Conservation (phyloP, 2,113 vertebrate species). For the Cichladusa arquata region DNA sequence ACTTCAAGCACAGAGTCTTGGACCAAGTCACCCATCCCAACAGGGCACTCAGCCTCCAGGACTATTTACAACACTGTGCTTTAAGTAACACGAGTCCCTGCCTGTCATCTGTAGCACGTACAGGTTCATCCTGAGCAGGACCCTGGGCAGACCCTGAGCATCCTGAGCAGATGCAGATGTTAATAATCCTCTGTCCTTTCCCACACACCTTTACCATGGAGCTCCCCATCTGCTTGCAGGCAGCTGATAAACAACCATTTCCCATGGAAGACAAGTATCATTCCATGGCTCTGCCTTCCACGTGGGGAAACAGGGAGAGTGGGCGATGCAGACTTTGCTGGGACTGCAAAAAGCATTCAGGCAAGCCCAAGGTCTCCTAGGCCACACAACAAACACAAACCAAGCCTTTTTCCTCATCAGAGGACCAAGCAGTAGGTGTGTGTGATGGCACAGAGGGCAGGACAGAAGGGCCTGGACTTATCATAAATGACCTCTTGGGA, state of each 20-base stretch:
- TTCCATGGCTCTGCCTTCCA: neutral
- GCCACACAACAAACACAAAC: neutral
- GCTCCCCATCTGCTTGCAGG: neutral
- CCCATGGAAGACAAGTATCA: neutral
- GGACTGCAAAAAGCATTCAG: neutral
- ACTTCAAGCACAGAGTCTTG: neutral
- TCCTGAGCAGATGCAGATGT: neutral
- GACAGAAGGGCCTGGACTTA: neutral
- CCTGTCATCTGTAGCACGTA: neutral
- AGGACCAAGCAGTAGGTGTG: neutral
- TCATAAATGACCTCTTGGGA: neutral
- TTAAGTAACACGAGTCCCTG: neutral
- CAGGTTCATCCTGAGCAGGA: neutral
- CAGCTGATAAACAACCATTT: neutral
- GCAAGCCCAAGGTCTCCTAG: neutral
- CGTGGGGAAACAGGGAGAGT: neutral
- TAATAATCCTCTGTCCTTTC: neutral
- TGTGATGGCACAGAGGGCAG: neutral
- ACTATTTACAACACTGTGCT: neutral
- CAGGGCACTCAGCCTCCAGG: neutral
- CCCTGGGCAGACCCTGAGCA: neutral
- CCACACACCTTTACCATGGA: neutral
- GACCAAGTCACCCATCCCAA: neutral
- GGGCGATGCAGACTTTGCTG: neutral
- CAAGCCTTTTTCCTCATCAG: neutral